Conservation (phyloP, 2,888 invertebrate species). For the Dynastes maya region DNA sequence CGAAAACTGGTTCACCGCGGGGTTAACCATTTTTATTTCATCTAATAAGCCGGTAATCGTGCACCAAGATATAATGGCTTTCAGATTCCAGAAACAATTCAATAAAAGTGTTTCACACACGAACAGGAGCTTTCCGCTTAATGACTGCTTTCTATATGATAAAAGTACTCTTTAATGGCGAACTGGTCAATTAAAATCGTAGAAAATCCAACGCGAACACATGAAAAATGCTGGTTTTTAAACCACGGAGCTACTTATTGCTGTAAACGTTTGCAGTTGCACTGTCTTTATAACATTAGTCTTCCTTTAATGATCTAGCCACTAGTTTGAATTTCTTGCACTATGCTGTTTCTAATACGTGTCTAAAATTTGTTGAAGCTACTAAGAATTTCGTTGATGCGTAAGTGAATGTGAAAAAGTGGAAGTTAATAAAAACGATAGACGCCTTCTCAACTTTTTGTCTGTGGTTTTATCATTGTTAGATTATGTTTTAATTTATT, state of each 20-base stretch:
- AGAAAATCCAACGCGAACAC: background rate
- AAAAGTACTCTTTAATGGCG: constrained; percentile 19
- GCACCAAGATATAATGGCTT: constrained; percentile 29
- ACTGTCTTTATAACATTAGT: background rate
- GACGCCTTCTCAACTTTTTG: no score
- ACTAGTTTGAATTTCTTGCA: no score
- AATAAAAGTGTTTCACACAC: constrained; percentile 35
- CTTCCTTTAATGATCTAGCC: no score
- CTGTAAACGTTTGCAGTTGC: background rate
- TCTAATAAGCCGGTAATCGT: constrained; percentile 38
- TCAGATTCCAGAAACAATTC: constrained; percentile 37
- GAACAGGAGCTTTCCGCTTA: background rate
- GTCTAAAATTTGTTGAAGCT: no score
- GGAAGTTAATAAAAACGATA: no score
- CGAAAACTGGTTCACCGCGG: constrained; percentile 44
- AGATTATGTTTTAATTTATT: no score
- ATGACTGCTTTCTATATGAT: constrained; percentile 8
- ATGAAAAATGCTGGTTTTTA: background rate
- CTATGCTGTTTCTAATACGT: no score
- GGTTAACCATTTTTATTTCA: constrained; percentile 45
- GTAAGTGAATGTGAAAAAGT: no score
- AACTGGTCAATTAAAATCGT: constrained; percentile 9
- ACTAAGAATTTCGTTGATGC: no score
- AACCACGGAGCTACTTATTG: background rate
- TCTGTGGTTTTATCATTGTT: no score